Evolutionary conservation across 2,113 vertebrate species (phyloP).

Genomic region (Chloroceryle aenea): DNA sequence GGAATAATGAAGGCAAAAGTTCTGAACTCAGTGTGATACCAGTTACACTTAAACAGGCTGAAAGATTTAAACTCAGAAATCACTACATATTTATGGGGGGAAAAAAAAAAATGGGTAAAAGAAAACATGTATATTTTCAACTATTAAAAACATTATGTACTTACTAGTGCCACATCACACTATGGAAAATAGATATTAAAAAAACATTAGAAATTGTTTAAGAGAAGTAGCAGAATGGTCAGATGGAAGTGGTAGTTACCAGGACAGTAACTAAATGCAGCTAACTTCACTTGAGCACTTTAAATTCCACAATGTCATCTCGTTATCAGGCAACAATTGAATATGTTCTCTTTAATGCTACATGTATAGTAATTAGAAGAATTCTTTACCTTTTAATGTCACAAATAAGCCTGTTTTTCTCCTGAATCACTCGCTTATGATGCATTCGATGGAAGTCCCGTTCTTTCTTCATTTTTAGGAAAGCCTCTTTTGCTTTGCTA

Average conservation of each 20-base stretch:
- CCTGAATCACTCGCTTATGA: conserved; percentile 83
- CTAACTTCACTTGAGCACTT: neutral
- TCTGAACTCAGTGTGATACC: neutral
- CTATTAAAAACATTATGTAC: neutral
- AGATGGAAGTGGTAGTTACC: neutral
- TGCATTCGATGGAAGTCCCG: conserved; percentile 86
- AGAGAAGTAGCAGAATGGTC: neutral
- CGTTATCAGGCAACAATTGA: neutral
- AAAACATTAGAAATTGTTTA: neutral
- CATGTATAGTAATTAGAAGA: neutral
- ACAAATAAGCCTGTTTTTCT: conserved; percentile 84
- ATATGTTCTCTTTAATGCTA: neutral
- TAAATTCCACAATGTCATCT: neutral
- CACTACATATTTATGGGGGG: neutral
- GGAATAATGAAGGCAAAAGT: neutral
- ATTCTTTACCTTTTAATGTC: conserved; percentile 82
- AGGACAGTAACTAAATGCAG: neutral
- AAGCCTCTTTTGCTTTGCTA: conserved; percentile 78
- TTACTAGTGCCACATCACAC: neutral
- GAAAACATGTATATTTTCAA: neutral
- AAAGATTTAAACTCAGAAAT: neutral
- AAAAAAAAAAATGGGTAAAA: neutral
- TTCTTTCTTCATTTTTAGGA: conserved; percentile 81
- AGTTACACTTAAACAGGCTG: rapidly evolving
- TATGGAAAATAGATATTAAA: neutral